These are phyloP conservation scores for Colostygia pectinataria DNA, from an alignment of 2,888 invertebrate genomes.

Conservation along the genomic window DNA sequence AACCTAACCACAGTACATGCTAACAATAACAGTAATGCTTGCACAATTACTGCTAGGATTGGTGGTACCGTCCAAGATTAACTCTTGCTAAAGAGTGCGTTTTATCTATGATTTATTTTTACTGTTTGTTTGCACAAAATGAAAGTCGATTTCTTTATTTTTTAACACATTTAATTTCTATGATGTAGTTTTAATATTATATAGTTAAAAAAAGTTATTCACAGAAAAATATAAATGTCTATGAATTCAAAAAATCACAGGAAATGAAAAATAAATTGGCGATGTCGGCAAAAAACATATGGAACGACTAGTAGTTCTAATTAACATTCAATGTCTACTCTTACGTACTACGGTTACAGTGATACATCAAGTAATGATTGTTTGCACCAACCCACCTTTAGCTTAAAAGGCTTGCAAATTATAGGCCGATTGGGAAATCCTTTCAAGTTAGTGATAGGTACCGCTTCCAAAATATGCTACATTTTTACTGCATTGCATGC, in stretches of 20 bases:
- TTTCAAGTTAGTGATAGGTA: no score
- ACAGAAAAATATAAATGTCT: constrained; percentile 14
- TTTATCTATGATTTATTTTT: no score
- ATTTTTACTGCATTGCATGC: no score
- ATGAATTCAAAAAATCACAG: constrained; percentile 34
- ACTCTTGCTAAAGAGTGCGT: no score
- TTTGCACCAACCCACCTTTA: not conserved
- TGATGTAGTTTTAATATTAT: constrained; percentile 1
- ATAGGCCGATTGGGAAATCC: no score
- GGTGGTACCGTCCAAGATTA: no score
- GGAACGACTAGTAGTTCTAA: constrained; percentile 11
- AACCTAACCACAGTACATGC: no score
- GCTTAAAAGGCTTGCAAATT: not conserved
- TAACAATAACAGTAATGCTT: no score
- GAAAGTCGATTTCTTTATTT: no score
- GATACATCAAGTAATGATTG: not conserved
- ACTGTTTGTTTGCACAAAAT: no score
- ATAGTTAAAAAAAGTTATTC: constrained; percentile 8
- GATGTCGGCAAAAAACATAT: constrained; percentile 8
- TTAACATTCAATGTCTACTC: constrained; percentile 4
- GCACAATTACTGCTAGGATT: no score
- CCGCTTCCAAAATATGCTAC: no score
- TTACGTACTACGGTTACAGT: constrained; percentile 16
- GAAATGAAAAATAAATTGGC: constrained; percentile 7
- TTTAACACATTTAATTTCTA: constrained; percentile 21